phyloP scores from a whole-genome alignment of 2,888 invertebrate species.

The Gandaritis pyraliata region DNA sequence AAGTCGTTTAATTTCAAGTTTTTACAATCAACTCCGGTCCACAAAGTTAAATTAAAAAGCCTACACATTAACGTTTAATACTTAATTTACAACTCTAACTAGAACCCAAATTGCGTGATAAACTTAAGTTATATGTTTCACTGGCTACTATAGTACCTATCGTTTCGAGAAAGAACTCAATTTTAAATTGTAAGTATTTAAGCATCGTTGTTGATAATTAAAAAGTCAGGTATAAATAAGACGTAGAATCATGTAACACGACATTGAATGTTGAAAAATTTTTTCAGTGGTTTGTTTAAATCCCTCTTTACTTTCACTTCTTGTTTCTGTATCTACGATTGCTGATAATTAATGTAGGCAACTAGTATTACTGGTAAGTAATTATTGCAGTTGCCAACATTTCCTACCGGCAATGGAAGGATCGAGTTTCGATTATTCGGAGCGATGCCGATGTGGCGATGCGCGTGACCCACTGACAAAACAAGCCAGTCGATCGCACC shows the following conservation, averaged over 20 bases:
- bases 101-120: slow-evolving; percentile 36
- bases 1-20: slow-evolving; percentile 15
- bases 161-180: not conserved
- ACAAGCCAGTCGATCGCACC: slow-evolving; percentile 62
- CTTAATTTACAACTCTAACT: slow-evolving; percentile 36
- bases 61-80: slow-evolving; percentile 41
- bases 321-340: too few relatives aligned
- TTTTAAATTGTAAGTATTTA: not conserved
- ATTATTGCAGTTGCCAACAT: too few relatives aligned
- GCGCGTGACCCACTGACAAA: slow-evolving; percentile 77
- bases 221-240: too few relatives aligned
- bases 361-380: too few relatives aligned
- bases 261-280: too few relatives aligned
- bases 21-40: slow-evolving; percentile 36
- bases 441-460: slow-evolving; percentile 40
- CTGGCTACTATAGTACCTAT: slow-evolving; percentile 18
- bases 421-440: slow-evolving; percentile 49
- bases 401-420: slow-evolving; percentile 36
- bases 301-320: too few relatives aligned
- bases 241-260: too few relatives aligned
- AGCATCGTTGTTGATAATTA: too few relatives aligned
- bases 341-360: too few relatives aligned
- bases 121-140: slow-evolving; percentile 37
- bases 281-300: too few relatives aligned
- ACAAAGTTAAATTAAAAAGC: slow-evolving; percentile 43